A percentile compares a stretch with the other conserved stretches of the same genome.
phyloP scores from a whole-genome alignment of 35 echinoderm and acorn worm genomes.

The Anneissia japonica region DNA sequence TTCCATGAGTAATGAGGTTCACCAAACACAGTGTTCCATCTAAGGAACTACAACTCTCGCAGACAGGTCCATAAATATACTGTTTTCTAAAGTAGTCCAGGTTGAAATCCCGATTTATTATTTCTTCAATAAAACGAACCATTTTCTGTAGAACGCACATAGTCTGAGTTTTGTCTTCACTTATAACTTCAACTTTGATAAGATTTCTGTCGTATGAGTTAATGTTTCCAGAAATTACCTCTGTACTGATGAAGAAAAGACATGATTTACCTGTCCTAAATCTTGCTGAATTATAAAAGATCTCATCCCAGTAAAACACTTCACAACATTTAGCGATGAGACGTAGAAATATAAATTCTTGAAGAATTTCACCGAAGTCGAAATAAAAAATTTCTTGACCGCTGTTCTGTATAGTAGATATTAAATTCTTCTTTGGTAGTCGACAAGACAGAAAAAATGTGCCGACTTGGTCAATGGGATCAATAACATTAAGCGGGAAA shows the following conservation, averaged over 20 bases:
- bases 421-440: not conserved
- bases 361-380: slow-evolving; percentile 7
- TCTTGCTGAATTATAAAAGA: not conserved
- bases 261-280: not conserved
- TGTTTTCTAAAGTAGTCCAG: not conserved
- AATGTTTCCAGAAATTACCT: not conserved
- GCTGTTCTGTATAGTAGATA: not conserved
- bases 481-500: not conserved
- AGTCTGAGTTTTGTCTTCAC: not conserved
- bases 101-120: not conserved
- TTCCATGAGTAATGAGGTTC: not conserved
- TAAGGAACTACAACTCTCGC: not conserved
- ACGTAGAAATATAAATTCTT: slow-evolving; percentile 11
- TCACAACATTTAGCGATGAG: slow-evolving; percentile 1
- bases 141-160: not conserved
- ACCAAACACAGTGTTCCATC: not conserved
- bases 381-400: slow-evolving; percentile 30
- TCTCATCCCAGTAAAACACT: not conserved
- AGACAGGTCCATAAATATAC: not conserved
- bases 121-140: not conserved
- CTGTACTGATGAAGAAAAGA: not conserved
- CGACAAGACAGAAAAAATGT: slow-evolving; percentile 5
- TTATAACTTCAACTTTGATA: not conserved
- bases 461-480: not conserved
- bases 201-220: not conserved